Base-by-base conservation (phyloP, 2,113 vertebrate species). In the Spilogale gracilis region DNA sequence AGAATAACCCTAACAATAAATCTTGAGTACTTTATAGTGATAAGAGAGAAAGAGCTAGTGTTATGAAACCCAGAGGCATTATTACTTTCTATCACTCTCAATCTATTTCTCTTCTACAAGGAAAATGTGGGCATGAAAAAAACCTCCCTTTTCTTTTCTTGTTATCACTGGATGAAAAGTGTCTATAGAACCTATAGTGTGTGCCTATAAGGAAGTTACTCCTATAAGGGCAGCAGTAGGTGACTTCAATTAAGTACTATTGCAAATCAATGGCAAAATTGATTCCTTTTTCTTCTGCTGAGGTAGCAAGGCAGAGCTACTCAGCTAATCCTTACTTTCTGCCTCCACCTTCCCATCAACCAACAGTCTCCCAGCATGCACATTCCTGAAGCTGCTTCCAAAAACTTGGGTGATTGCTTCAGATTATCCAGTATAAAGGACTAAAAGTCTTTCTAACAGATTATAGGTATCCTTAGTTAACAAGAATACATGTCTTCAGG, bases 41-140 rank as follows among this genome's bases (percentile, higher is more conserved):
- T 65, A 92, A 86, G 65, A 95, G 10, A 74, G 9, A 95, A 91
- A 86, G 69, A 95, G 43, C 16, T 91, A 71, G 56, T 52, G 11
- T 61, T 96, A 84, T 83, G 38, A 96, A 95, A 87, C 82, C 73
- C 89, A 94, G 38, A 25, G 89, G 54, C 23, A 86, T 95, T 96
- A 93, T 94, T 94, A 65, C 45, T 95, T 93, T 85, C 58, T 43
- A 95, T 82, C 63, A 93, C 71, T 97, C 52, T 92, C 84, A 82
- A 76, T 96, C 61, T 93, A 43, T 96, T 97, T 88, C 45, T 65
- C 45, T 88, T 94, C 74, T 79, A 79, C 25, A 95, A 94, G 81
- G 61, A 91, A 94, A 92, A 80, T 85, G 12, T 11, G 76, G 10
- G 10, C 25, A 81, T 85, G 18, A 89, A 78, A 80, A 92, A 43